Evolutionary conservation across 2,888 invertebrate genomes (phyloP).

Genomic region (Drosophila subsilvestris): DNA sequence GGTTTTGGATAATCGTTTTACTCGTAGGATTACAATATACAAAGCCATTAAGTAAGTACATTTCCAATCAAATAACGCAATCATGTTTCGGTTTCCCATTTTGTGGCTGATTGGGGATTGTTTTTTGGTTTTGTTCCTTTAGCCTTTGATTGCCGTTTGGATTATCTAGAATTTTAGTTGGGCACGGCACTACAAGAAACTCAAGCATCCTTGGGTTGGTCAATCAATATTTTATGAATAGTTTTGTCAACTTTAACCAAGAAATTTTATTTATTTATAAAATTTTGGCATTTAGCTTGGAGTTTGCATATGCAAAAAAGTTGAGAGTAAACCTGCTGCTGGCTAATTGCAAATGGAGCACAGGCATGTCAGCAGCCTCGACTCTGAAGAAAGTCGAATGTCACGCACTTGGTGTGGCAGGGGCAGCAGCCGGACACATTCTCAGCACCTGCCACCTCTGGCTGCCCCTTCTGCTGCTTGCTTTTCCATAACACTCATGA

Average conservation of each 20-base stretch:
- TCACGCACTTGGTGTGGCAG: conserved; percentile 55
- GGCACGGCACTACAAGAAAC: not conserved
- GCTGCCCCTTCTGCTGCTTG: conserved; percentile 13
- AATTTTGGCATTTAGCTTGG: conserved; percentile 32
- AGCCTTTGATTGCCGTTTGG: not conserved
- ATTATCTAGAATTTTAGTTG: not conserved
- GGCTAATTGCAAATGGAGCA: conserved; percentile 65
- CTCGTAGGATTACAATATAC: conserved; percentile 82
- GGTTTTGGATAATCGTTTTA: conserved; percentile 83
- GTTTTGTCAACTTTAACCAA: not conserved
- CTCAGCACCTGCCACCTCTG: conserved; percentile 40
- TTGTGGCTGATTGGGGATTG: not conserved
- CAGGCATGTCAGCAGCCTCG: conserved; percentile 44
- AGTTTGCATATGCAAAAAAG: conserved; percentile 58
- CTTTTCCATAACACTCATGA: conserved; percentile 78
- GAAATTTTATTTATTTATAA: conserved; percentile 46
- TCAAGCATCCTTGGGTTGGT: not conserved
- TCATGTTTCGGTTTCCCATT: conserved; percentile 8
- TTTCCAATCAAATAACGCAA: not conserved
- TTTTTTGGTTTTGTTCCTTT: not conserved
- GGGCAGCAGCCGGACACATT: conserved; percentile 29
- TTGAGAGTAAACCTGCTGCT: conserved; percentile 18
- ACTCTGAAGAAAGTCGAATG: conserved; percentile 55
- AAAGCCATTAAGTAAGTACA: conserved; percentile 82
- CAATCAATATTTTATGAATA: not conserved